Base-by-base conservation (phyloP, 2,888 invertebrate genomes). In the Sinohyriopsis cumingii region DNA sequence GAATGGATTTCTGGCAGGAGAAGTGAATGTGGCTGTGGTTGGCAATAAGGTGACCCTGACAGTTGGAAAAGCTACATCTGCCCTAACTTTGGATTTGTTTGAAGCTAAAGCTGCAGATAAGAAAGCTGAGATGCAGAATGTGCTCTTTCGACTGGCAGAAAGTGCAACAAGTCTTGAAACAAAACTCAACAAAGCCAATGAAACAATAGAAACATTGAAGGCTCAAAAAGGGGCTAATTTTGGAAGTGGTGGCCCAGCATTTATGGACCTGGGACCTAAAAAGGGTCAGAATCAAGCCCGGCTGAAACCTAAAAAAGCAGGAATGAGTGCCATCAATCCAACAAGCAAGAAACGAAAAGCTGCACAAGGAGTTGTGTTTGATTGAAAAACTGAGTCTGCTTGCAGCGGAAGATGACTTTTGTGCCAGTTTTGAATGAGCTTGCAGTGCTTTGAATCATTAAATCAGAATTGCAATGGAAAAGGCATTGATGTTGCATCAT, bases 261-360 rank as follows among this genome's bases (percentile, higher is more conserved):
- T 83, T 53, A 74, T 83, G 75, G 83, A 84, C 54, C 63, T 83
- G 33, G 84, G 82, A 20, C 79, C 83, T 6, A 85, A 85, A 70
- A 82, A 81, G 68, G 82, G 80, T 59, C 68, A 67, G 28, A 77
- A 74, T 65, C 73, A 79, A 9, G 74, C 78, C 9, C 87, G 86
- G 68, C 72, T 73, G 3, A 84, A 81, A 70, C 85, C 85, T 9
- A 85, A 77, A 62, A 84, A 86, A 75, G 77, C 75, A 45, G 88
- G 88, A 56, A 88, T 88, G 88, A 88, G 88, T 81, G 84, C 85
- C 19, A 68, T 88, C 1, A 88, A 88, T 70, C 88, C 88, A 53
- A 80, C 83, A 12, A 88, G 86, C 69, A 84, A 84, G 68, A 88
- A 86, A 71, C 74, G 87, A 67, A 88, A 87, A 73, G 84, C 84